Base-by-base conservation (phyloP, 1,140 invertebrate species). In the Caenorhabditis inopinata region DNA sequence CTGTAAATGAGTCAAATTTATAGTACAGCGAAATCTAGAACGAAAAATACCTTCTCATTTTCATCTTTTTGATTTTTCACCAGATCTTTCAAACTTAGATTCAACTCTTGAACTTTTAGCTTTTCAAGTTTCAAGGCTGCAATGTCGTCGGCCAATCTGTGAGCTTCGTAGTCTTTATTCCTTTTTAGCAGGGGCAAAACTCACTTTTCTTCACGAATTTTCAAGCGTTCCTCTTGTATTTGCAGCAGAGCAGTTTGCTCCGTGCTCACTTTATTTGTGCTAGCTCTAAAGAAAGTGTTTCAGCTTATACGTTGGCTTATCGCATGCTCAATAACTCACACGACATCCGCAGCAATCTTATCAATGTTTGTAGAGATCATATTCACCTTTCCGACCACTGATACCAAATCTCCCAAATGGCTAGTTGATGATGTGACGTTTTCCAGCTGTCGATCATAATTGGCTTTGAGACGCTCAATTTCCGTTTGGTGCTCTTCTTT, bases 11-110 rank as follows among this genome's bases (percentile, higher is more conserved):
- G 23, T n/a, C 4, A 3, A 21, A 38, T 21, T 76, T 51, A 32
- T 29, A 21, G 32, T 7, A 21, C 21, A 7, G 6, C n/a, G n/a
- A n/a, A n/a, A n/a, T n/a, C n/a, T n/a, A n/a, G n/a, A n/a, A n/a
- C n/a, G n/a, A n/a, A n/a, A n/a, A n/a, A 25, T 45, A 80, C 78
- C n/a, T 51, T 29, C 16, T 80, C 79, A 45, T 49, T 80, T 6
- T 35, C 73, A 16, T 47, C 21, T 25, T 80, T 45, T 7, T 80
- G 68, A 46, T 48, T 47, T 45, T 76, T 75, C 1, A 47, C 25
- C 29, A 80, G 23, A 51, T 80, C 79, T 6, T 51, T 73, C 18
- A 80, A 16, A 12, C 29, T 51, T 16, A 47, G n/a, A 23, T 80
- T 80, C 35, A 80, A 21, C 32, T 76, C 79, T 32, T 80, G 48